Base-by-base conservation (phyloP, 2,113 vertebrate genomes). In the Osmerus mordax region DNA sequence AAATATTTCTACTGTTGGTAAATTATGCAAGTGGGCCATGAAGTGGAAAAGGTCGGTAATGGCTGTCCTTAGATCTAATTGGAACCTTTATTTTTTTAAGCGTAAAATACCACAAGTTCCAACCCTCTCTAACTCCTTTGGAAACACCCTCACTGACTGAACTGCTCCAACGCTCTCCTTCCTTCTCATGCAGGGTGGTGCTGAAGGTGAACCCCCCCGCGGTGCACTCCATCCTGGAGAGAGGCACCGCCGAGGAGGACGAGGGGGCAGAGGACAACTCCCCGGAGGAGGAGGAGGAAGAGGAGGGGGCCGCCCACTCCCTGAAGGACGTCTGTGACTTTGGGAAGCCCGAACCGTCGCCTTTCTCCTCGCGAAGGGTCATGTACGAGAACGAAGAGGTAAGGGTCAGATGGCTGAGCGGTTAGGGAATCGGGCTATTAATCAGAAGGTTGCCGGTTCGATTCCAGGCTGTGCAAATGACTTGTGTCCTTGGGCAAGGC, bases 301-400 rank as follows among this genome's bases (percentile, higher is more conserved):
- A 98, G 77, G 97, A 97, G 73, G 96, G 96, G 41, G 94, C 93
- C 0, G 91, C 96, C 59, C 97, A 99, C 78, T 99, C 97, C 54
- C 86, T 98, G 72, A 99, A 98, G 77, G 97, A 98, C 56, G 95
- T 98, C 28, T 99, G 97, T 83, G 97, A 98, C 81, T 94, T 98
- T 79, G 93, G 95, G 81, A 95, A 95, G 86, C 94, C 95, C 55
- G 94, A 97, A 23, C 97, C 97, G 0, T 99, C 97, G 0, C 97
- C 97, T 19, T 99, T 99, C 87, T 99, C 97, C 15, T 99, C 97
- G 56, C 94, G 97, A 12, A 93, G 95, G 82, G 97, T 99, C 23
- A 98, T 99, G 97, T 99, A 98, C 89, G 97, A 99, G 82, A 98
- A 97, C 74, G 97, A 99, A 81, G 96, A 99, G 95, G 97, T 99